phyloP scores from a whole-genome alignment of 92 coral and sea anemone species.

The Isaurus tuberculatus region DNA sequence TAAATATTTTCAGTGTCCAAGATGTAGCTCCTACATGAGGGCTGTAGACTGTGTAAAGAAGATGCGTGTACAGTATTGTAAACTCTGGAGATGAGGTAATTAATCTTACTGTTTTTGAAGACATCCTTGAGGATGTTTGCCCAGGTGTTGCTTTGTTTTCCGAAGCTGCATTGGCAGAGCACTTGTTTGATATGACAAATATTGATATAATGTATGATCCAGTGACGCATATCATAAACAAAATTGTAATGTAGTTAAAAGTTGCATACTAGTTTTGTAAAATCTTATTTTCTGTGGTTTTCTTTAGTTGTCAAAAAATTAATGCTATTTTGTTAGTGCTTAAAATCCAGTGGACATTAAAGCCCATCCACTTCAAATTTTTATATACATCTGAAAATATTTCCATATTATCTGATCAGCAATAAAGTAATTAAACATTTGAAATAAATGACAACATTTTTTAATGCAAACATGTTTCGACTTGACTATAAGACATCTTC shows the following conservation, averaged over 20 bases:
- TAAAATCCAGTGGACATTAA: neutral
- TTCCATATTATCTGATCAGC: slow-evolving; percentile 9
- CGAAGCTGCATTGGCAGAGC: slow-evolving; percentile 49
- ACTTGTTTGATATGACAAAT: slow-evolving; percentile 32
- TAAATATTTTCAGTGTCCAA: slow-evolving; percentile 39
- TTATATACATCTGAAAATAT: slow-evolving; percentile 5
- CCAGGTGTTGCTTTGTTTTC: slow-evolving; percentile 35
- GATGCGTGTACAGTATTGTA: slow-evolving; percentile 31
- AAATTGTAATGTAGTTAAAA: slow-evolving; percentile 1
- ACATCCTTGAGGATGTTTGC: slow-evolving; percentile 40
- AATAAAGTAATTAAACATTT: neutral
- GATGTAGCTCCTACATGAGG: slow-evolving; percentile 39
- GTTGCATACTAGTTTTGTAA: slow-evolving; percentile 9
- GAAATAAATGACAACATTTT: slow-evolving; percentile 2
- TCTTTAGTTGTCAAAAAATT: slow-evolving; percentile 6
- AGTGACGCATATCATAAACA: slow-evolving; percentile 11
- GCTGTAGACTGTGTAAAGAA: slow-evolving; percentile 22
- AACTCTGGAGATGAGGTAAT: slow-evolving; percentile 25
- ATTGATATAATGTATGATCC: slow-evolving; percentile 16
- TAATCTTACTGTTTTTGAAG: slow-evolving; percentile 47
- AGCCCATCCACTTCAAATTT: slow-evolving; percentile 10
- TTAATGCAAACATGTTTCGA: slow-evolving; percentile 20
- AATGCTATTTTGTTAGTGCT: slow-evolving; percentile 5
- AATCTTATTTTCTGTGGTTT: slow-evolving; percentile 17
- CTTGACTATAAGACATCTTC: slow-evolving; percentile 18